These are phyloP conservation scores for Corythornis madagascariensis DNA, from an alignment of 2,113 vertebrate genomes.

Conservation along the genomic window DNA sequence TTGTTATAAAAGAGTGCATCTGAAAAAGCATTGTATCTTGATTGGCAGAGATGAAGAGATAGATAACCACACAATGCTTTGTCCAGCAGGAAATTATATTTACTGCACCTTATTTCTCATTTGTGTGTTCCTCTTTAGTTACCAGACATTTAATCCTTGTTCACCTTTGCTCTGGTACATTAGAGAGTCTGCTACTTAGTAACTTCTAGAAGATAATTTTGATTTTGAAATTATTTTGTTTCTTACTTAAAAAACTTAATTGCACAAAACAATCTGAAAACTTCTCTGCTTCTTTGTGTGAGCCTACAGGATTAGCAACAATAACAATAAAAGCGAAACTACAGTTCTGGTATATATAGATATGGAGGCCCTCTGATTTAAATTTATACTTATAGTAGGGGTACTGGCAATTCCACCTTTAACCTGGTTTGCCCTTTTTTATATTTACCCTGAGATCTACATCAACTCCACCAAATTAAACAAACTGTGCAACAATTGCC, in stretches of 20 bases:
- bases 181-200: not conserved
- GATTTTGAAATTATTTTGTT: not conserved
- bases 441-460: not conserved
- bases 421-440: not conserved
- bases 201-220: not conserved
- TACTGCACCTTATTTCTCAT: not conserved
- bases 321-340: not conserved
- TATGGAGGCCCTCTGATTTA: not conserved
- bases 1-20: not conserved
- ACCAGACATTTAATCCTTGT: not conserved
- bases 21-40: not conserved
- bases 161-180: not conserved
- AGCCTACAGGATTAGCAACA: not conserved
- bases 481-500: not conserved
- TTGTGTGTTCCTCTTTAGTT: not conserved
- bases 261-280: not conserved
- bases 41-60: not conserved
- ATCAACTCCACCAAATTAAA: not conserved
- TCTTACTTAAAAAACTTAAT: not conserved
- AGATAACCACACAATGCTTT: not conserved
- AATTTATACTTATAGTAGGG: not conserved
- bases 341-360: not conserved
- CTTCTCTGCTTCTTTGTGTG: not conserved
- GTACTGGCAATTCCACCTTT: not conserved
- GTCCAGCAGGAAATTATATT: not conserved